Evolutionary conservation across 2,888 invertebrate genomes (phyloP), one percentile per base, ranked within the genome.

Genomic region (Erynnis tages): DNA sequence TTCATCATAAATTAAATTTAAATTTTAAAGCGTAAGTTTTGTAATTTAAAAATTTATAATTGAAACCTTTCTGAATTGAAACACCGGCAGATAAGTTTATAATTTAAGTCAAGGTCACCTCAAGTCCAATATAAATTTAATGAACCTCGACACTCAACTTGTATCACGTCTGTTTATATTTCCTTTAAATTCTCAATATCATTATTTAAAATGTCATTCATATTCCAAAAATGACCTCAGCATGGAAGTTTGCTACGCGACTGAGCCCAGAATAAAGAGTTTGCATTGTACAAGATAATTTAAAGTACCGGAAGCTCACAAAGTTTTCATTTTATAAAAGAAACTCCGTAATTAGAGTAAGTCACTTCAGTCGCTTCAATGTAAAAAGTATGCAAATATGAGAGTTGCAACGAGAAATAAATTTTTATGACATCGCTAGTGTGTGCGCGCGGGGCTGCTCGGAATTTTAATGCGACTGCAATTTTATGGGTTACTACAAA

Each of bases 381-480:
- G 49, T 49, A 41, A 49, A 49, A 49, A 41, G 34, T 49, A 49
- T 49, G 49, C 49, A 49, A 49, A 49, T 49, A 49, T 21, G 34
- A 34, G 17, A 23, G 40, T 49, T 41, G 49, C 49, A 41, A 34
- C 8, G 25, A 17, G 17, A 25, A 49, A 41, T 49, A 49, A 41
- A 49, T 34, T 49, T 49, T 49, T 41, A 49, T 49, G 40, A 21
- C 41, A 25, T 14, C 25, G 34, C 49, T 49, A 11, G 17, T 16
- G 10, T 25, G 23, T 10, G 37, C 29, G n/a, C 30, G 30, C 38
- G 41, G 27, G 10, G 6, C 30, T 10, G 30, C 30, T 49, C 10
- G 21, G 37, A 21, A 21, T 1, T 2, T 21, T 4, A 11, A 21
- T 11, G 10, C 13, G 4, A 32, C 11, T 32, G 13, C 2, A 8